Percentiles rank a stretch among this genome's conserved stretches.
phyloP scores from a whole-genome alignment of 2,888 invertebrate species.

The Prosapia bicincta region DNA sequence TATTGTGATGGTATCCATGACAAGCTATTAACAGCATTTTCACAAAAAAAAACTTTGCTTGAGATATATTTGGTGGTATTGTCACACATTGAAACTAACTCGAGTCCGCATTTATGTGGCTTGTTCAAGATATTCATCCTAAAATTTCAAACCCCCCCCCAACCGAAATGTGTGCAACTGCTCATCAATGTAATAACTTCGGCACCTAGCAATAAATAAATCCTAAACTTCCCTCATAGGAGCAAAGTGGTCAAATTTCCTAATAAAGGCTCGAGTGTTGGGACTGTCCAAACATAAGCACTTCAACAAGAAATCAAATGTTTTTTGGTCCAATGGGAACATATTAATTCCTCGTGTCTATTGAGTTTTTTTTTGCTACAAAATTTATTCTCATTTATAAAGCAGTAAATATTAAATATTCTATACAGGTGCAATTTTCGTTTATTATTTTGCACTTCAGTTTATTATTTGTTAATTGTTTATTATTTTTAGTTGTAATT shows the following conservation, averaged over 20 bases:
- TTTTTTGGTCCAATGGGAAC: too few relatives aligned
- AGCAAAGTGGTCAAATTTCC: conserved; percentile 37
- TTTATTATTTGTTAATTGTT: too few relatives aligned
- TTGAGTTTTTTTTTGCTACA: too few relatives aligned
- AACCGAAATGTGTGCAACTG: conserved; percentile 39
- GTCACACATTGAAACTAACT: conserved; percentile 18
- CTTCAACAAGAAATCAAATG: conserved; percentile 30
- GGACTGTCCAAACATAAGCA: conserved; percentile 35
- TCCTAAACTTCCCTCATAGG: conserved; percentile 41
- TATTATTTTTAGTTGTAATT: too few relatives aligned
- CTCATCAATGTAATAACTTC: conserved; percentile 38
- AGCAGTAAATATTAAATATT: too few relatives aligned
- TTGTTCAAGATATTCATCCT: conserved; percentile 38
- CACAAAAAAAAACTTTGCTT: too few relatives aligned
- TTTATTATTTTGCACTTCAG: too few relatives aligned
- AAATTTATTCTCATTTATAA: too few relatives aligned
- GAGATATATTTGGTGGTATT: conserved; percentile 7
- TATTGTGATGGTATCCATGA: too few relatives aligned
- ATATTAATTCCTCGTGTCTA: too few relatives aligned
- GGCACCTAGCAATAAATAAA: conserved; percentile 35
- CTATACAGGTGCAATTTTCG: too few relatives aligned
- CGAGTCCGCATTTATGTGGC: conserved; percentile 39
- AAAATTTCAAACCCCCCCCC: conserved; percentile 35
- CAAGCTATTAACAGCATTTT: too few relatives aligned
- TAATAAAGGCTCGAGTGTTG: conserved; percentile 28